Percentiles rank a stretch among this genome's conserved stretches.
These are phyloP conservation scores for Brachionus paranguensis DNA, from an alignment of 1,140 invertebrate genomes.

Conservation along the genomic window DNA sequence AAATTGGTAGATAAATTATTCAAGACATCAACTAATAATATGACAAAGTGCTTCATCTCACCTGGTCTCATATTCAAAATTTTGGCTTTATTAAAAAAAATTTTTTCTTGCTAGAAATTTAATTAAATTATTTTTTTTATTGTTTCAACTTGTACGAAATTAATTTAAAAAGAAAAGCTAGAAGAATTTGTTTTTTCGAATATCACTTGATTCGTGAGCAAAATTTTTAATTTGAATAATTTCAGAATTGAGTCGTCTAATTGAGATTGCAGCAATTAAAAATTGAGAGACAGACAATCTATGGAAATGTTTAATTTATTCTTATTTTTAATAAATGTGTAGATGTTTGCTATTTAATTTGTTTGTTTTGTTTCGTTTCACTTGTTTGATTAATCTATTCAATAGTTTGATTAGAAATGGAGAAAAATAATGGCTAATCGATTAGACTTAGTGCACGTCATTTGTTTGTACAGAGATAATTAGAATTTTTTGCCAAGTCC, in stretches of 20 bases:
- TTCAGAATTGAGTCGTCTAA: too few relatives aligned
- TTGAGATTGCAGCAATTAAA: background rate
- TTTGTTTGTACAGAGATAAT: background rate
- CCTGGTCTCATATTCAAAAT: background rate
- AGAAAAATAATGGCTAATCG: too few relatives aligned
- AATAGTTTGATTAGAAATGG: background rate
- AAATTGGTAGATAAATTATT: too few relatives aligned
- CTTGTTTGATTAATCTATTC: background rate
- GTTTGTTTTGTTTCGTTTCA: background rate
- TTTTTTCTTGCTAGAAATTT: background rate
- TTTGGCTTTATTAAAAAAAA: background rate
- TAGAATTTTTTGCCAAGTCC: background rate
- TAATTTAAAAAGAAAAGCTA: too few relatives aligned
- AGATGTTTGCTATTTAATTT: background rate
- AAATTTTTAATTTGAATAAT: background rate
- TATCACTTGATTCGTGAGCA: background rate
- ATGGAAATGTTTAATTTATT: background rate
- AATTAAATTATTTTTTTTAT: background rate
- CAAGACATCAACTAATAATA: too few relatives aligned
- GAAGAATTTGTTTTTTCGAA: too few relatives aligned
- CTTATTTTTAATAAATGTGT: background rate
- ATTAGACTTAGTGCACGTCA: background rate
- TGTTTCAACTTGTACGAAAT: background rate
- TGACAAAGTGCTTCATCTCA: too few relatives aligned
- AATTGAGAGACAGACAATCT: background rate